Conservation (phyloP, 2,888 invertebrate species). For the Campoplex nolae region DNA sequence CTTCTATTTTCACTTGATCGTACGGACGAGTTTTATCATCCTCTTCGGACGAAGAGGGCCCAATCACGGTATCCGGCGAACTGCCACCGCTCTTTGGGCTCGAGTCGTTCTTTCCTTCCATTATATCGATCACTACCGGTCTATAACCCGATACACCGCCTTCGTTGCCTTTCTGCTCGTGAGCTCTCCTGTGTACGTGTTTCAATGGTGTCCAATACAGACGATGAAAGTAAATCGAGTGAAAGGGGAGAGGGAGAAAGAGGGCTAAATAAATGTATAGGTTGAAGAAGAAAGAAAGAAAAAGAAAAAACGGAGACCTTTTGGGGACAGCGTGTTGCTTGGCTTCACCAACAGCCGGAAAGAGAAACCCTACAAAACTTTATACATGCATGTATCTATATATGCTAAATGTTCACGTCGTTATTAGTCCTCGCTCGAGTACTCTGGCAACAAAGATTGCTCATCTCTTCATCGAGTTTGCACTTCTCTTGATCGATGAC, state of each 20-base stretch:
- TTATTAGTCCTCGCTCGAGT: conserved; percentile 59
- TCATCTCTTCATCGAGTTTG: conserved; percentile 29
- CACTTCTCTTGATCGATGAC: conserved; percentile 15
- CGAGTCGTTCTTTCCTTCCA: conserved; percentile 76
- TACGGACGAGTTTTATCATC: conserved; percentile 72
- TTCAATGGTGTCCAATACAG: conserved; percentile 54
- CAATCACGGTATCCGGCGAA: conserved; percentile 79
- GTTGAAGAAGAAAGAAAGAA: neutral
- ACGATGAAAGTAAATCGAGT: conserved; percentile 35
- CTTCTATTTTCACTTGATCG: conserved; percentile 34
- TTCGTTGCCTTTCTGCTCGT: neutral
- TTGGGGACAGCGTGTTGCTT: conserved; percentile 66
- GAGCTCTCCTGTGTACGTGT: neutral
- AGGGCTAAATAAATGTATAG: conserved; percentile 17
- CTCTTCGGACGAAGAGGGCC: conserved; percentile 79
- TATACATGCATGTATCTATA: neutral
- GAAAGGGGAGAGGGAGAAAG: conserved; percentile 27
- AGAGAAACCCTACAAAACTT: conserved; percentile 76
- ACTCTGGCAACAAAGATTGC: conserved; percentile 36
- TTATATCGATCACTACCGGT: conserved; percentile 60
- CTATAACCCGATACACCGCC: conserved; percentile 40
- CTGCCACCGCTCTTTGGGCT: conserved; percentile 78
- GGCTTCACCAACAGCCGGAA: conserved; percentile 76
- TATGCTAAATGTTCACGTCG: neutral
- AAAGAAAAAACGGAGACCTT: conserved; percentile 14